Evolutionary conservation across 2,113 vertebrate genomes (phyloP), one percentile per base, ranked within the genome.

Genomic region (Clarias batrachus): DNA sequence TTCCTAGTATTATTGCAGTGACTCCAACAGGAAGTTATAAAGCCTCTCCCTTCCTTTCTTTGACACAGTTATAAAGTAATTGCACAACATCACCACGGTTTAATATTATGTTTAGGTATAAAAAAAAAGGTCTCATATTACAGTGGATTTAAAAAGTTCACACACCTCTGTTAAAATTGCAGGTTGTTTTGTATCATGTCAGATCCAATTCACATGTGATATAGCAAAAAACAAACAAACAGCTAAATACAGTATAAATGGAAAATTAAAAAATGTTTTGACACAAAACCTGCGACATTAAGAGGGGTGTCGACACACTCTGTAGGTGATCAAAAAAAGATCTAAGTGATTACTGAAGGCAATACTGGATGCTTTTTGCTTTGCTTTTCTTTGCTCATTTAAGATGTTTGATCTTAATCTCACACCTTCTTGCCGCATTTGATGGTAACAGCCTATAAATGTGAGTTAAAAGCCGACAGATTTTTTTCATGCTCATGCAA

Each of bases 41-140:
- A 2, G 13, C 82, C 41, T 19, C 56, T 81, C 57, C 87, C 63
- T 71, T 68, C 25, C 13, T 12, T 33, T 25, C 8, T 76, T 82
- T 33, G 68, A 85, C 81, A 88, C 27, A 56, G 30, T 57, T 81
- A 54, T 71, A 23, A 68, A 48, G 66, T 37, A 16, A 52, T 63
- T 85, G 56, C 11, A 68, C 12, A 85, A 88, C 21, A 85, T 48
- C 9, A 59, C 27, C 17, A 85, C 17, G 10, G 30, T 13, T 12
- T 12, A 6, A 54, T 25, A 12, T n/a, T 25, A 25, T 19, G 66
- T 9, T 71, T 71, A 19, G 16, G 7, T 71, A 37, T 17, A 16
- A 19, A 3, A 16, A 19, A 3, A 48, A 48, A 48, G 48, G 0
- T 48, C 48, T 48, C 48, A 8, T n/a, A 27, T 74, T 1, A 48